phyloP scores from a whole-genome alignment of 2,888 invertebrate genomes.

The Drosophila borborema region DNA sequence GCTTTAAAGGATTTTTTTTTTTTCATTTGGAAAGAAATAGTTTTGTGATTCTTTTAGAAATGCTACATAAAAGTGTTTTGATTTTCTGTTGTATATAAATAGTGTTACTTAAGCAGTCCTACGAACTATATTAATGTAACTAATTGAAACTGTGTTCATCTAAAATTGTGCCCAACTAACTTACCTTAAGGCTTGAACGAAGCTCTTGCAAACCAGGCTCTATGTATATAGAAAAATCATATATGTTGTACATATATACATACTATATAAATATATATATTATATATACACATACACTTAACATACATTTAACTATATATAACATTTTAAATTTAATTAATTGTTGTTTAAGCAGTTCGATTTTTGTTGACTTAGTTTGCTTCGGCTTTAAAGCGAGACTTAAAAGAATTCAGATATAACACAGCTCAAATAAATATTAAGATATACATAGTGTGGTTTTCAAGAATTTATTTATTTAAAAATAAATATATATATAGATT shows the following conservation, averaged over 20 bases:
- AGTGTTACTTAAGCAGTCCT: slow-evolving; percentile 48
- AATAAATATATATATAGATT: slow-evolving; percentile 51
- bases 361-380: slow-evolving; percentile 20
- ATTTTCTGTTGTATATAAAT: slow-evolving; percentile 11
- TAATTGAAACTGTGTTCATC: slow-evolving; percentile 2
- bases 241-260: slow-evolving; percentile 2
- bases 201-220: background rate
- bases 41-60: slow-evolving; percentile 40
- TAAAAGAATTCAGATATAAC: slow-evolving; percentile 40
- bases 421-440: slow-evolving; percentile 53
- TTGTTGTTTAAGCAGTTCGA: slow-evolving; percentile 20
- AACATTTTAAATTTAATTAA: slow-evolving; percentile 38
- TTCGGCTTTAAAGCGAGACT: slow-evolving; percentile 48
- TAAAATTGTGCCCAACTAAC: slow-evolving; percentile 16
- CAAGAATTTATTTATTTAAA: slow-evolving; percentile 69
- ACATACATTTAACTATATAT: slow-evolving; percentile 48
- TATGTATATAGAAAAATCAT: background rate
- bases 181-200: slow-evolving; percentile 36
- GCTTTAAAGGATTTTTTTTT: slow-evolving; percentile 31
- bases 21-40: slow-evolving; percentile 55
- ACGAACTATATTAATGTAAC: slow-evolving; percentile 7
- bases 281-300: background rate
- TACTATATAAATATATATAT: background rate
- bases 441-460: slow-evolving; percentile 73
- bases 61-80: slow-evolving; percentile 10